Percentiles rank a stretch among this genome's conserved stretches.
Evolutionary conservation across 1,140 invertebrate genomes (phyloP).

Genomic region (Cecropterus lyciades): DNA sequence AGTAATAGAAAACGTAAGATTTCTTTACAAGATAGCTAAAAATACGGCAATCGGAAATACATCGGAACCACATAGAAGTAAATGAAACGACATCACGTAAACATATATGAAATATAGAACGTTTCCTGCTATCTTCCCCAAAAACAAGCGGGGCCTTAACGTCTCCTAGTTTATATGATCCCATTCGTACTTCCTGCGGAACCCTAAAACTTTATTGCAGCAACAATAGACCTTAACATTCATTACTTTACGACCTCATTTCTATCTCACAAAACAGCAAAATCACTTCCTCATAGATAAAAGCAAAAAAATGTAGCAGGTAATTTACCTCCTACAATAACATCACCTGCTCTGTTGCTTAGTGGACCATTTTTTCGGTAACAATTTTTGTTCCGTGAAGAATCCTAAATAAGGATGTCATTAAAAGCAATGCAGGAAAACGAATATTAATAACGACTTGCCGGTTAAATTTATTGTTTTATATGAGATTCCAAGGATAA

Average conservation of each 20-base stretch:
- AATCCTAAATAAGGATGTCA: conserved; percentile 12
- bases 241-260: conserved; percentile 34
- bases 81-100: conserved; percentile 28
- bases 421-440: background rate
- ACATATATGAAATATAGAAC: conserved; percentile 32
- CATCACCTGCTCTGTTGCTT: conserved; percentile 14
- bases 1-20: conserved; percentile 26
- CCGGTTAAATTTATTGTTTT: too few relatives aligned
- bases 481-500: too few relatives aligned
- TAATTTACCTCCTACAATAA: conserved; percentile 23
- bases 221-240: conserved; percentile 36
- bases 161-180: conserved; percentile 37
- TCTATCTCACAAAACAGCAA: conserved; percentile 33
- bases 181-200: conserved; percentile 35
- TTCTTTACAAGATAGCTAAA: conserved; percentile 25
- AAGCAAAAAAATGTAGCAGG: conserved; percentile 34
- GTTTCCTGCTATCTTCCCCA: conserved; percentile 28
- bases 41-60: conserved; percentile 26
- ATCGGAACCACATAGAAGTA: conserved; percentile 33
- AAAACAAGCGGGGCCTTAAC: conserved; percentile 35
- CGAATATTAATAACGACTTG: background rate
- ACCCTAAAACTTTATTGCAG: conserved; percentile 36
- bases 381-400: conserved; percentile 4
- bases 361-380: conserved; percentile 5
- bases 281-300: conserved; percentile 36